A percentile compares a stretch with the other conserved stretches of the same genome.
Conservation (phyloP, 2,888 invertebrate genomes). For the Lasioglossum villosulum region DNA sequence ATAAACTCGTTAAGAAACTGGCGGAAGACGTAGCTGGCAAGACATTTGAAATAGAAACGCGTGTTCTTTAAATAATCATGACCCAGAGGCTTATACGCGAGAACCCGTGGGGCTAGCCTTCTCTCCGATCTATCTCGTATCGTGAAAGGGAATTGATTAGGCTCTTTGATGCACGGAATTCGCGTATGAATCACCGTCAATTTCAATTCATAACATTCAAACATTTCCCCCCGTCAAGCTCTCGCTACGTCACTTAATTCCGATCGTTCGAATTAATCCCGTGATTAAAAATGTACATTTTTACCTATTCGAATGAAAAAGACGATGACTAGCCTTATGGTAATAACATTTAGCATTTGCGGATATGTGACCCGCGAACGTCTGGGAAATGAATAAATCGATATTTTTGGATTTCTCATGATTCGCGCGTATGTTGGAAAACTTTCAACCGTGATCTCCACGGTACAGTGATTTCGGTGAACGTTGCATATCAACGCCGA, state of each 20-base stretch:
- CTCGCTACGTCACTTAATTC: neutral
- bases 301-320: neutral
- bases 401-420: constrained; percentile 34
- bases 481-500: neutral
- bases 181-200: neutral
- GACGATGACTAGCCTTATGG: neutral
- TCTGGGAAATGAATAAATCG: constrained; percentile 7
- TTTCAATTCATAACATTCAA: neutral
- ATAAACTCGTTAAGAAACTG: constrained; percentile 75
- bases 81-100: constrained; percentile 81
- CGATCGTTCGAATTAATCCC: neutral
- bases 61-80: constrained; percentile 84
- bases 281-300: neutral
- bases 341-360: neutral
- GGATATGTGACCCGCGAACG: neutral
- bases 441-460: constrained; percentile 24
- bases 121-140: constrained; percentile 49
- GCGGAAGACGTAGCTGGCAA: constrained; percentile 81
- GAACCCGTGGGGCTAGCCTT: constrained; percentile 52
- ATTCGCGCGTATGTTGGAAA: constrained; percentile 27
- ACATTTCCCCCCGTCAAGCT: neutral
- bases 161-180: neutral
- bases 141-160: constrained; percentile 49
- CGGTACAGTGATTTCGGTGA: neutral
- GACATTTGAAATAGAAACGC: constrained; percentile 83